Conservation (phyloP, 2,888 invertebrate genomes). For the Pyrocoelia pectoralis region DNA sequence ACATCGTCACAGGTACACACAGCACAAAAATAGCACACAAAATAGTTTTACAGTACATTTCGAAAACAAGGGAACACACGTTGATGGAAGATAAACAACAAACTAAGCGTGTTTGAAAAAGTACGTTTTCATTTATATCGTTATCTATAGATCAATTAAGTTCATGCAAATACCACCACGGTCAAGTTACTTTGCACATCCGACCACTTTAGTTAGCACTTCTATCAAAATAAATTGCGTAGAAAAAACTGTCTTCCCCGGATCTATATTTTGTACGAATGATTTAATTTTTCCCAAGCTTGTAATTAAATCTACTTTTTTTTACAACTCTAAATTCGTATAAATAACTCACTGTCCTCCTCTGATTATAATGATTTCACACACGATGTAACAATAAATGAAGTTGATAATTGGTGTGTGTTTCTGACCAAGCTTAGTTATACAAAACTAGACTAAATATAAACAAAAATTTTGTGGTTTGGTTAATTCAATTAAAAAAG, state of each 20-base stretch:
- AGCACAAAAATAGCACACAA: constrained; percentile 20
- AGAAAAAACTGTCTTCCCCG: constrained; percentile 28
- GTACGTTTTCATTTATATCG: constrained; percentile 33
- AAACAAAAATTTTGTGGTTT: too few relatives aligned
- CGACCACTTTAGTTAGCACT: constrained; percentile 33
- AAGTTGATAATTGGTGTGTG: too few relatives aligned
- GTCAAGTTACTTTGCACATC: constrained; percentile 36
- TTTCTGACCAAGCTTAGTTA: too few relatives aligned
- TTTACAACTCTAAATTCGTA: too few relatives aligned
- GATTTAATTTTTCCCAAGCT: background rate
- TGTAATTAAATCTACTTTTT: too few relatives aligned
- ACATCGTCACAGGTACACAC: constrained; percentile 14
- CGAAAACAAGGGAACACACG: background rate
- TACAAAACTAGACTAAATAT: too few relatives aligned
- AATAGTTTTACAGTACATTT: background rate
- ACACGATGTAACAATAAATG: too few relatives aligned
- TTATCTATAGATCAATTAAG: constrained; percentile 34
- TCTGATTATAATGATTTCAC: too few relatives aligned
- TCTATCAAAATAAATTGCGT: constrained; percentile 22
- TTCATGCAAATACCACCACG: constrained; percentile 31
- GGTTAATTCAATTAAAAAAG: too few relatives aligned
- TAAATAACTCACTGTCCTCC: too few relatives aligned
- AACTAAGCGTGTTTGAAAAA: constrained; percentile 31
- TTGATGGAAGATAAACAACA: background rate
- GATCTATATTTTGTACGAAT: constrained; percentile 9